Percentiles rank a stretch among this genome's conserved stretches.
These are phyloP conservation scores for Anoplophora glabripennis DNA, from an alignment of 1,140 invertebrate genomes.

Conservation along the genomic window DNA sequence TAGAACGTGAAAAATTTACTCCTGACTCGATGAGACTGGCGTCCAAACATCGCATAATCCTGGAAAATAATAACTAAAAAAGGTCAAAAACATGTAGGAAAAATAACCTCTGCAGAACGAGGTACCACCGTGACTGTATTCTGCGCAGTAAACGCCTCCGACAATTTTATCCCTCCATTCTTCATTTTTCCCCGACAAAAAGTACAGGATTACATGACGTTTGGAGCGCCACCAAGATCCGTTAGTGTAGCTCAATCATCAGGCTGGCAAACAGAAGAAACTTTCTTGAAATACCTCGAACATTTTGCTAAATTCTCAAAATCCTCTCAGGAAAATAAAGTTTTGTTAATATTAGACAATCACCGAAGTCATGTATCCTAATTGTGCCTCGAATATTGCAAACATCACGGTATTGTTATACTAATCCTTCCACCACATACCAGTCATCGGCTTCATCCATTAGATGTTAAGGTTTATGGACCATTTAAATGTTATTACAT, in stretches of 20 bases:
- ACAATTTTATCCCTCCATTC: constrained; percentile 42
- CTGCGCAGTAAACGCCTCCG: constrained; percentile 37
- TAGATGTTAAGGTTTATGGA: constrained; percentile 43
- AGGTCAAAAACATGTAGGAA: constrained; percentile 45
- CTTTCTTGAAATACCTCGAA: constrained; percentile 34
- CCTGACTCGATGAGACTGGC: constrained; percentile 46
- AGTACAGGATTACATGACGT: constrained; percentile 24
- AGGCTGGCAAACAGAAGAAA: constrained; percentile 38
- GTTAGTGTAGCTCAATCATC: constrained; percentile 39
- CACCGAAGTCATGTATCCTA: constrained; percentile 32
- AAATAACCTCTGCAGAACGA: constrained; percentile 45
- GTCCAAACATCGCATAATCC: constrained; percentile 44
- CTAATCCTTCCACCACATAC: constrained; percentile 51
- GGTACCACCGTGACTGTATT: constrained; percentile 46
- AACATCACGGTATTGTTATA: constrained; percentile 44
- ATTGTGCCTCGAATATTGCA: constrained; percentile 2
- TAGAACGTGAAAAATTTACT: constrained; percentile 14
- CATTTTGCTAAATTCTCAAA: constrained; percentile 47
- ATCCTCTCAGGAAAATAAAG: constrained; percentile 33
- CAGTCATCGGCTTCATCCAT: constrained; percentile 45
- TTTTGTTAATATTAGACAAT: constrained; percentile 42
- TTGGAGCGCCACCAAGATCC: constrained; percentile 43
- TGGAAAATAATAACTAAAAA: constrained; percentile 15
- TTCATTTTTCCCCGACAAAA: constrained; percentile 35
- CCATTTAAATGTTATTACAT: constrained; percentile 30